Evolutionary conservation across 2,797 vertebrate genomes (phyloP).

Genomic region (Sebastolobus altivelis): DNA sequence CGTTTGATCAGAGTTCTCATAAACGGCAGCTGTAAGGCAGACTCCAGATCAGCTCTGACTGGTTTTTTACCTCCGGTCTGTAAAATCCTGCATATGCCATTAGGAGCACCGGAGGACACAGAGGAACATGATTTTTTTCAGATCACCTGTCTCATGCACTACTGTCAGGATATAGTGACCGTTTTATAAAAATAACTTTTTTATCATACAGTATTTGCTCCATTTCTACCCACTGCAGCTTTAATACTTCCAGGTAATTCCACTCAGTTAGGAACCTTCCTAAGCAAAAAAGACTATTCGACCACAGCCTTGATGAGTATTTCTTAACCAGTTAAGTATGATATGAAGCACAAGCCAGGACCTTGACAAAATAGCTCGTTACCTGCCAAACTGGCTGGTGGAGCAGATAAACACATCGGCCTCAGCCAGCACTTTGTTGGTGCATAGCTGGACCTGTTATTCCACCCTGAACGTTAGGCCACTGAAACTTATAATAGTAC

Average conservation of each 20-base stretch:
- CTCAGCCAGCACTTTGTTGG: slow-evolving; percentile 11
- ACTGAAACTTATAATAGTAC: slow-evolving; percentile 31
- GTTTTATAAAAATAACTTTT: too few species aligned
- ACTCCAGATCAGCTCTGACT: too few species aligned
- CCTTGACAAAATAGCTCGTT: not conserved
- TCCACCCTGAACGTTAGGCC: not conserved
- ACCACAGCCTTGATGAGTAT: not conserved
- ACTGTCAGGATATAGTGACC: too few species aligned
- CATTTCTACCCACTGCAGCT: too few species aligned
- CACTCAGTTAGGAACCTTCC: not conserved
- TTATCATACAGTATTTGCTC: too few species aligned
- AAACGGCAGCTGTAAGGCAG: too few species aligned
- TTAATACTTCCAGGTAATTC: not conserved
- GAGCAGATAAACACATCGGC: not conserved
- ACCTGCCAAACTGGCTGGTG: not conserved
- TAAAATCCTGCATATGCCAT: too few species aligned
- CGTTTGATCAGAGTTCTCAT: too few species aligned
- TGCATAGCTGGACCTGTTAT: slow-evolving; percentile 4
- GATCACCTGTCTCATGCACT: too few species aligned
- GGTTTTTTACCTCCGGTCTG: too few species aligned
- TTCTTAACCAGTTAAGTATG: not conserved
- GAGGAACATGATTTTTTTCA: too few species aligned
- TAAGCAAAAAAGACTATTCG: not conserved
- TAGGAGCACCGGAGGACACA: too few species aligned
- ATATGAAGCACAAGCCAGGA: not conserved